A percentile compares a stretch with the other conserved stretches of the same genome.
phyloP scores from a whole-genome alignment of 2,113 vertebrate genomes.

The Scatophagus argus region DNA sequence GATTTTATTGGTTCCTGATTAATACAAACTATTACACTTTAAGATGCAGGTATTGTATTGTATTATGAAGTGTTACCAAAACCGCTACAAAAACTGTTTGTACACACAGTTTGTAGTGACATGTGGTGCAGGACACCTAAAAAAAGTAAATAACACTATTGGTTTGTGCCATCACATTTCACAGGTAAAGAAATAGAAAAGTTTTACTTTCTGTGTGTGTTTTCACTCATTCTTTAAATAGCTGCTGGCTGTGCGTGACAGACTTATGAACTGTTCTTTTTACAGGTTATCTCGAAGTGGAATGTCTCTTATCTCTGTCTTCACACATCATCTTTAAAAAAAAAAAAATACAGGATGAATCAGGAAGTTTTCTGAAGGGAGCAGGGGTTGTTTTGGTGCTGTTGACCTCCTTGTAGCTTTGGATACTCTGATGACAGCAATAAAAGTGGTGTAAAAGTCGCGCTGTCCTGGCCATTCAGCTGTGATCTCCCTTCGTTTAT shows the following conservation, averaged over 20 bases:
- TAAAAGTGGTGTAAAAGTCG: slow-evolving; percentile 47
- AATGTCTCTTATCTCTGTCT: slow-evolving; percentile 70
- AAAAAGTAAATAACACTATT: slow-evolving; percentile 3
- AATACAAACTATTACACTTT: too few species aligned
- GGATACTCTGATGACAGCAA: slow-evolving; percentile 34
- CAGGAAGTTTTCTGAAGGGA: not conserved
- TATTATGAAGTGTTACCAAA: too few species aligned
- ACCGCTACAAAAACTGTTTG: too few species aligned
- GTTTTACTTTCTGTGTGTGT: slow-evolving; percentile 1
- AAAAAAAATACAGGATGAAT: slow-evolving; percentile 6
- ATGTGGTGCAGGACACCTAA: not conserved
- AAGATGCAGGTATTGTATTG: too few species aligned
- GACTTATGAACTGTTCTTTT: slow-evolving; percentile 27
- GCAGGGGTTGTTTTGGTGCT: slow-evolving; percentile 19
- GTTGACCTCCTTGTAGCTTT: slow-evolving; percentile 6
- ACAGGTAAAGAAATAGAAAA: not conserved
- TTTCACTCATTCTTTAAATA: slow-evolving; percentile 23
- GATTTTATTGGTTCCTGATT: too few species aligned
- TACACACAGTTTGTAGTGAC: too few species aligned
- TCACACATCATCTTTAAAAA: slow-evolving; percentile 44
- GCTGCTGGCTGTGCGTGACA: slow-evolving; percentile 8
- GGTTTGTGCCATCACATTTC: not conserved
- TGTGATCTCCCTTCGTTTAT: slow-evolving; percentile 63
- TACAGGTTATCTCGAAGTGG: slow-evolving; percentile 61
- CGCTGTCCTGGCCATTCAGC: not conserved